A percentile compares a stretch with the other conserved stretches of the same genome.
Evolutionary conservation across 2,113 vertebrate genomes (phyloP).

Genomic region (Siniperca knerii): DNA sequence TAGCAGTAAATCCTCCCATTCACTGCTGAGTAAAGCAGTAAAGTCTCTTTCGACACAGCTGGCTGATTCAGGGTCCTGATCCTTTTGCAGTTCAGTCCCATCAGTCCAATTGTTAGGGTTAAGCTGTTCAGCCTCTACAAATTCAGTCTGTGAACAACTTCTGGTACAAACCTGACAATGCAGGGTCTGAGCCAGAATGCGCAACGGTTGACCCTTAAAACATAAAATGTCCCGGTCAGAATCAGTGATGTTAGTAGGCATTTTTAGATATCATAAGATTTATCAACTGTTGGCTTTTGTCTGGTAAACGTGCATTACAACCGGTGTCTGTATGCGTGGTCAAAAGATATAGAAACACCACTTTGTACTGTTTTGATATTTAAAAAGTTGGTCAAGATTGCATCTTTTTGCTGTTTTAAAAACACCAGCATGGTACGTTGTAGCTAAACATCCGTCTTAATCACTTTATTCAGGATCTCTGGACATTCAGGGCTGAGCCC

Average conservation of each 20-base stretch:
- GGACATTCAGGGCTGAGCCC: neutral
- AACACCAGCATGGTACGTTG: neutral
- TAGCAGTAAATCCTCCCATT: neutral
- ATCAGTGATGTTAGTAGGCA: neutral
- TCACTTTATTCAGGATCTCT: neutral
- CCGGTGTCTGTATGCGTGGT: fast-evolving
- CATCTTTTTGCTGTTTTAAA: neutral
- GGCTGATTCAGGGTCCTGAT: neutral
- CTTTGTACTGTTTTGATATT: neutral
- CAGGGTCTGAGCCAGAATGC: neutral
- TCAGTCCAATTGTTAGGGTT: neutral
- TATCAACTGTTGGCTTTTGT: neutral
- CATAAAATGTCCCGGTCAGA: neutral
- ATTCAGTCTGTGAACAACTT: neutral
- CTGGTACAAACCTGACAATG: neutral
- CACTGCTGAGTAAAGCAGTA: neutral
- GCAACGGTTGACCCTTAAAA: neutral
- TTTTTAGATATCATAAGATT: neutral
- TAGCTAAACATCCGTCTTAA: neutral
- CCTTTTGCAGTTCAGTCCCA: neutral
- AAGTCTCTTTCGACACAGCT: neutral
- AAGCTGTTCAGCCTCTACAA: neutral
- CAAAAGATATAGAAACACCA: neutral
- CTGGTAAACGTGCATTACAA: neutral
- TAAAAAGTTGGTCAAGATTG: neutral